phyloP scores from a whole-genome alignment of 2,113 vertebrate species.

The Peromyscus leucopus region DNA sequence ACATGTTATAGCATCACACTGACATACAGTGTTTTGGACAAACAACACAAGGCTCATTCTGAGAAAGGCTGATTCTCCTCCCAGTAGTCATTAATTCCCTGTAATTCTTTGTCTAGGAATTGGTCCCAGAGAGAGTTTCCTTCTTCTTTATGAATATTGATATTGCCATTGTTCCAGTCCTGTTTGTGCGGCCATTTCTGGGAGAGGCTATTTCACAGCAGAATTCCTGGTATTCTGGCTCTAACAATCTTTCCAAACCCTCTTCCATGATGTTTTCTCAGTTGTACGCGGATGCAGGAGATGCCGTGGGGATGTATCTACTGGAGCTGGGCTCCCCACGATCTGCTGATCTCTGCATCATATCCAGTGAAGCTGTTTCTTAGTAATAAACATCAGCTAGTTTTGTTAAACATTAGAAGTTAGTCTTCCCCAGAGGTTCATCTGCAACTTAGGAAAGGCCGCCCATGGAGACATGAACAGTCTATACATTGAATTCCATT shows the following conservation, averaged over 20 bases:
- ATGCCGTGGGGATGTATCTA: neutral
- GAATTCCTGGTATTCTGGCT: neutral
- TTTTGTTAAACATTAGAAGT: neutral
- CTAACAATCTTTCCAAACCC: neutral
- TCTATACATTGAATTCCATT: neutral
- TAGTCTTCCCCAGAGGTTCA: conserved; percentile 27
- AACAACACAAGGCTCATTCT: neutral
- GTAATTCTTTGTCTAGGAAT: neutral
- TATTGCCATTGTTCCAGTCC: neutral
- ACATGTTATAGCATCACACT: no score
- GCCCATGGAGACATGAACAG: neutral
- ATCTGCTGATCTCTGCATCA: neutral
- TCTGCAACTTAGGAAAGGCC: conserved; percentile 8
- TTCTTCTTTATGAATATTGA: neutral
- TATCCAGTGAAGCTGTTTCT: neutral
- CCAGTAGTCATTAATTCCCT: no score
- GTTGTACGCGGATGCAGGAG: neutral
- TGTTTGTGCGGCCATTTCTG: neutral
- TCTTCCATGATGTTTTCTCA: neutral
- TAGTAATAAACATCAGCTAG: conserved; percentile 2
- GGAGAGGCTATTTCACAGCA: neutral
- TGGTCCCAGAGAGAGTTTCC: no score
- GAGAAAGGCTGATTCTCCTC: neutral
- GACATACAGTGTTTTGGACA: neutral
- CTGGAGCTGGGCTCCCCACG: neutral